Percentiles rank a stretch among this genome's conserved stretches.
phyloP scores from a whole-genome alignment of 2,113 vertebrate genomes.

The Ctenodactylus gundi region DNA sequence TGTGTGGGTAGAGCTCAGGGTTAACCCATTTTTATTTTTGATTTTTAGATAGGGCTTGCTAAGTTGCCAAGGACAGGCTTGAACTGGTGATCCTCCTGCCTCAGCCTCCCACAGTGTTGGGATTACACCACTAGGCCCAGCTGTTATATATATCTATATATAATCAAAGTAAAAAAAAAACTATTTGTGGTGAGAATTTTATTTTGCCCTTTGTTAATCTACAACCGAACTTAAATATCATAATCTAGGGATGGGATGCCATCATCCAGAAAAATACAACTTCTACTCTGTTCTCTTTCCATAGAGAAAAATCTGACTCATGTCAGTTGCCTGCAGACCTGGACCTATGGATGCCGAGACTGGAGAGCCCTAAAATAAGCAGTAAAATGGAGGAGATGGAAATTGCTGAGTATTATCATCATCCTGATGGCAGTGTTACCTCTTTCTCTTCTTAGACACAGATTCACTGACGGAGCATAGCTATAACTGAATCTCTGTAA shows the following conservation, averaged over 20 bases:
- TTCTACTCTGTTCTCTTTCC: slow-evolving; percentile 4
- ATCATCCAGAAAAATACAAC: background rate
- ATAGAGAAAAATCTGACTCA: background rate
- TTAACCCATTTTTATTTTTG: too few relatives aligned
- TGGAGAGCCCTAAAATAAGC: background rate
- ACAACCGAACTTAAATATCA: background rate
- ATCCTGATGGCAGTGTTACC: background rate
- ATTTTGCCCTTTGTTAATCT: background rate
- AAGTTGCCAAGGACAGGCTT: too few relatives aligned
- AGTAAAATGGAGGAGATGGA: slow-evolving; percentile 1
- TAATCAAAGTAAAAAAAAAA: slow-evolving; percentile 43
- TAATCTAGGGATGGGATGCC: background rate
- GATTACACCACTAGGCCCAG: too few relatives aligned
- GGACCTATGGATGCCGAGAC: background rate
- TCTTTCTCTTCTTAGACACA: background rate
- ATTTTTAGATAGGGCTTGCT: too few relatives aligned
- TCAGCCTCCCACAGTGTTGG: too few relatives aligned
- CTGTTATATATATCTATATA: background rate
- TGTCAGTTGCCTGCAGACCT: background rate
- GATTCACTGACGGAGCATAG: slow-evolving; percentile 24
- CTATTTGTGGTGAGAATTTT: background rate
- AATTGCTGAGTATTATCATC: slow-evolving; percentile 30
- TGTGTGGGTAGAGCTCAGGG: too few relatives aligned
- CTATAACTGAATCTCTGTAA: slow-evolving; percentile 2
- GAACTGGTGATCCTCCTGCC: too few relatives aligned